phyloP scores from a whole-genome alignment of 2,797 vertebrate species.

The Sarcoramphus papa region DNA sequence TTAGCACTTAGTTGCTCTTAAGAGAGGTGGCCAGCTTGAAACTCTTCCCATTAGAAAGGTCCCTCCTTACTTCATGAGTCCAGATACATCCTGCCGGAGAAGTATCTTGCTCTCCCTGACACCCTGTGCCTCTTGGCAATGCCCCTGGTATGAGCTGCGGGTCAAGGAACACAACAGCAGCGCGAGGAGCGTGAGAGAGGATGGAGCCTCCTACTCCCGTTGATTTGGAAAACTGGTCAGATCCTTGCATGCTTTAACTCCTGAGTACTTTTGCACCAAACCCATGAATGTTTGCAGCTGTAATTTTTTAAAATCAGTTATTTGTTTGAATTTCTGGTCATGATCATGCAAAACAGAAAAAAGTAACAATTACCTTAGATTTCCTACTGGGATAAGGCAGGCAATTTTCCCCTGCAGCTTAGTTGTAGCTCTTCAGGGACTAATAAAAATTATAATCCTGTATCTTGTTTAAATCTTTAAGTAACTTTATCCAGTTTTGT shows the following conservation, averaged over 20 bases:
- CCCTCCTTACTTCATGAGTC: neutral
- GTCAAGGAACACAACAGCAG: neutral
- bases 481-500: slow-evolving; percentile 41
- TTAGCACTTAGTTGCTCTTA: neutral
- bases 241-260: neutral
- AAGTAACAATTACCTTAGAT: neutral
- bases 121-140: neutral
- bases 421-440: slow-evolving; percentile 5
- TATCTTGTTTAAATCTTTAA: slow-evolving; percentile 57
- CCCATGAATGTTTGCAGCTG: neutral
- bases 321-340: neutral
- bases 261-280: neutral
- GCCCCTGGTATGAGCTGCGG: neutral
- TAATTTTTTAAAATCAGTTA: neutral
- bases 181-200: neutral
- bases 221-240: neutral
- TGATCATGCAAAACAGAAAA: neutral
- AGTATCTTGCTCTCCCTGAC: neutral
- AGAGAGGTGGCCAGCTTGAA: neutral
- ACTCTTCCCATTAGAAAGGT: neutral
- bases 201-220: neutral
- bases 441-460: slow-evolving; percentile 44
- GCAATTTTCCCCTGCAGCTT: neutral
- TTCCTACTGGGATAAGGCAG: neutral
- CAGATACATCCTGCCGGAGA: neutral